phyloP scores from a whole-genome alignment of 2,113 vertebrate genomes.

The Myrmecobius fasciatus region DNA sequence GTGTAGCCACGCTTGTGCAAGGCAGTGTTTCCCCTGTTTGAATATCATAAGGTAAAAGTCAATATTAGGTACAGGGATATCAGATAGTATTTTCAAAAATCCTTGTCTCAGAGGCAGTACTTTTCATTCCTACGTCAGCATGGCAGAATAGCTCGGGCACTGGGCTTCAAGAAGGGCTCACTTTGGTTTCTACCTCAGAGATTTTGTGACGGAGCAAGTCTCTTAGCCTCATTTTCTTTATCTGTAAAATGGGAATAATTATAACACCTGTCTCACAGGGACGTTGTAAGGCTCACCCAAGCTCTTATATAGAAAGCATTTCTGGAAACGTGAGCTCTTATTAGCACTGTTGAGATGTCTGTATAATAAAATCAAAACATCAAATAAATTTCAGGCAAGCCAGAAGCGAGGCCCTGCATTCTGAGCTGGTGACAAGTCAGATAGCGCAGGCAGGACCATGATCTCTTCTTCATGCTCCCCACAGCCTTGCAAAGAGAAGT shows the following conservation, averaged over 20 bases:
- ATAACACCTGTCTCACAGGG: neutral
- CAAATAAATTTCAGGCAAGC: neutral
- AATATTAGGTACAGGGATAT: neutral
- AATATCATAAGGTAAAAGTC: conserved; percentile 33
- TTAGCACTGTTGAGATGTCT: neutral
- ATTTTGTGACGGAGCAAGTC: neutral
- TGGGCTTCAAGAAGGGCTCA: too few species aligned
- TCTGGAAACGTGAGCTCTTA: neutral
- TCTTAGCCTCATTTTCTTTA: neutral
- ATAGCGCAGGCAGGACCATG: neutral
- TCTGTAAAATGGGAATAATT: neutral
- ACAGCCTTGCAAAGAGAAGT: conserved; percentile 12
- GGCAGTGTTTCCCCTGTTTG: neutral
- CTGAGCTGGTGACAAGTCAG: neutral
- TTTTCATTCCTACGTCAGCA: neutral
- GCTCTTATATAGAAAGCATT: neutral
- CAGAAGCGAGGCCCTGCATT: neutral
- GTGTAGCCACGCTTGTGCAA: neutral
- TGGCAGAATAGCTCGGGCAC: neutral
- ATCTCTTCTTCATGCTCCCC: neutral
- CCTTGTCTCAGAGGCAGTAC: neutral
- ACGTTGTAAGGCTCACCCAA: neutral
- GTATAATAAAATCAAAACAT: neutral
- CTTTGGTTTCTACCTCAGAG: neutral
- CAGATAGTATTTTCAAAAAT: conserved; percentile 23